Evolutionary conservation across 2,113 vertebrate species (phyloP).

Genomic region (Taxidea taxus): DNA sequence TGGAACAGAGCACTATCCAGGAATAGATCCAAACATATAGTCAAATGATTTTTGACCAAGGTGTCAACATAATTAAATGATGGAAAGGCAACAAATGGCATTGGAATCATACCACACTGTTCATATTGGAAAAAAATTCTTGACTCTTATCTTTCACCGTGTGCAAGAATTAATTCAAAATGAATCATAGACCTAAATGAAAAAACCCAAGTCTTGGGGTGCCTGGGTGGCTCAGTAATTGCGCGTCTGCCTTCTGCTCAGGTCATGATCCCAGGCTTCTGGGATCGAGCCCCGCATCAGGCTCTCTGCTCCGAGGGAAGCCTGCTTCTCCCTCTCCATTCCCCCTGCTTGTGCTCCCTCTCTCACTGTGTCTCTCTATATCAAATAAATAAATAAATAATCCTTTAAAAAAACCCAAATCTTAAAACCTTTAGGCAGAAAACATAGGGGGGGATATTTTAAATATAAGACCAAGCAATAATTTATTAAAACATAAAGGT

Average conservation of each 20-base stretch:
- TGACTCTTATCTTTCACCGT: not conserved
- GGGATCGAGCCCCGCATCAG: too few relatives aligned
- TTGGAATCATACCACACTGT: not conserved
- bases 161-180: not conserved
- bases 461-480: not conserved
- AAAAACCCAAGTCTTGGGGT: not conserved
- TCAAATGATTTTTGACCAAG: not conserved
- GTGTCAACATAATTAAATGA: not conserved
- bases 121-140: not conserved
- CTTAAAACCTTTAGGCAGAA: not conserved
- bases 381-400: too few relatives aligned
- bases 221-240: too few relatives aligned
- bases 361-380: too few relatives aligned
- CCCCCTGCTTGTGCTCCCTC: too few relatives aligned
- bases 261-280: too few relatives aligned
- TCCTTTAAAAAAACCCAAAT: not conserved
- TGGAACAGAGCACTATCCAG: not conserved
- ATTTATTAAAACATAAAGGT: not conserved
- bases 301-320: too few relatives aligned
- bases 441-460: not conserved
- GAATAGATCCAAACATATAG: not conserved
- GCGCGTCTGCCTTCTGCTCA: too few relatives aligned
- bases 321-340: too few relatives aligned
- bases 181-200: not conserved
- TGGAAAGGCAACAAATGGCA: not conserved